Evolutionary conservation across 2,113 vertebrate genomes (phyloP).

Genomic region (Phainopepla nitens): DNA sequence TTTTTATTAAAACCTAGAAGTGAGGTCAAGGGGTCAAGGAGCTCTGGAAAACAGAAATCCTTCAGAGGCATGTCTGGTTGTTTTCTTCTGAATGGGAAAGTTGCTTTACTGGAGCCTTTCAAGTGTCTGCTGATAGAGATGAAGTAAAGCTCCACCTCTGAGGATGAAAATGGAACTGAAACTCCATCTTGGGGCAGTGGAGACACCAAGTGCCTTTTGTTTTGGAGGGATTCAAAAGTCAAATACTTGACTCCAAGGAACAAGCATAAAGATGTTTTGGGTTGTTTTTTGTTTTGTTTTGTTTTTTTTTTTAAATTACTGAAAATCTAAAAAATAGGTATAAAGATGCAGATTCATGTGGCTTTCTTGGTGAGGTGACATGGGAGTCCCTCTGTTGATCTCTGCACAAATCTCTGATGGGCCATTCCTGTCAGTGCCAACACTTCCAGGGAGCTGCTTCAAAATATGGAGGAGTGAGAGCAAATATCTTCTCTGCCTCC

Average conservation of each 20-base stretch:
- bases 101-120: neutral
- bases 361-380: neutral
- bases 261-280: neutral
- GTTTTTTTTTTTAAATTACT: neutral
- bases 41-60: neutral
- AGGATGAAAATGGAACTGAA: neutral
- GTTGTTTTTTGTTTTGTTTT: neutral
- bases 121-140: neutral
- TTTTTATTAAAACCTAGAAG: neutral
- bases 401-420: neutral
- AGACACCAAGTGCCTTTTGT: neutral
- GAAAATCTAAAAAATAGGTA: neutral
- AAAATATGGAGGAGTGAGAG: neutral
- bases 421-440: neutral
- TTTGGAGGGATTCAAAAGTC: neutral
- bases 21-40: neutral
- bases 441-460: neutral
- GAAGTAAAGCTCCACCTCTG: neutral
- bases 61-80: neutral
- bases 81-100: neutral
- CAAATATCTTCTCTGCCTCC: neutral
- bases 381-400: fast-evolving
- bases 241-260: neutral
- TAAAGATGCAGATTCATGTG: neutral
- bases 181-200: neutral